phyloP scores from a whole-genome alignment of 2,113 vertebrate species.

The Bufo gargarizans region DNA sequence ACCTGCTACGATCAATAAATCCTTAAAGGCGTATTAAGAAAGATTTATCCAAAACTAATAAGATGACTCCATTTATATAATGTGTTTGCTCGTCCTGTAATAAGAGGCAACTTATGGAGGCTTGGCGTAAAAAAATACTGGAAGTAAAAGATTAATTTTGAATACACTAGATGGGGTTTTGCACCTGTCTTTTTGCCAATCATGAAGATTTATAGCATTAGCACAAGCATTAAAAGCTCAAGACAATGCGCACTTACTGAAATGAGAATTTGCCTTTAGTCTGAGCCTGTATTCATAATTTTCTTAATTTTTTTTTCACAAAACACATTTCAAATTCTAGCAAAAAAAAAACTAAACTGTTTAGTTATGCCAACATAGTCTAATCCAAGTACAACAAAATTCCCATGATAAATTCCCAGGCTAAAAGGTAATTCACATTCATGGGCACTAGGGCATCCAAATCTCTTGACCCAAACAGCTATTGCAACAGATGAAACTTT shows the following conservation, averaged over 20 bases:
- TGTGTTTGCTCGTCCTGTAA: slow-evolving; percentile 1
- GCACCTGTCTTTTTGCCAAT: slow-evolving; percentile 11
- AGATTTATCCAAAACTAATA: slow-evolving; percentile 16
- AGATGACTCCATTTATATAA: neutral
- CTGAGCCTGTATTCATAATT: neutral
- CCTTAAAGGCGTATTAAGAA: neutral
- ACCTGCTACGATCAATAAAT: neutral
- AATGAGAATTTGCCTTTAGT: slow-evolving; percentile 6
- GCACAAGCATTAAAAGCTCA: slow-evolving; percentile 31
- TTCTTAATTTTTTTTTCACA: neutral
- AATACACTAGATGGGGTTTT: slow-evolving; percentile 3
- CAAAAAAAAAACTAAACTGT: neutral
- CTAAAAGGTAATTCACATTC: no score
- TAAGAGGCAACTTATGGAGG: slow-evolving; percentile 1
- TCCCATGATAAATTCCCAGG: neutral
- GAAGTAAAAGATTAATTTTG: slow-evolving; percentile 29
- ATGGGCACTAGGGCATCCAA: no score
- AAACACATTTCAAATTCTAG: neutral
- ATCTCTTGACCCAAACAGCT: no score
- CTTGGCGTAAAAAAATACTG: neutral
- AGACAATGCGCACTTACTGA: slow-evolving; percentile 13
- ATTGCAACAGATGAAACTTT: no score
- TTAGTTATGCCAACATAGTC: neutral
- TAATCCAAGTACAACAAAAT: neutral
- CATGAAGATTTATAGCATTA: neutral